Evolutionary conservation across 2,113 vertebrate genomes (phyloP), one percentile per base, ranked within the genome.

Genomic region (Cryptotis parvus): DNA sequence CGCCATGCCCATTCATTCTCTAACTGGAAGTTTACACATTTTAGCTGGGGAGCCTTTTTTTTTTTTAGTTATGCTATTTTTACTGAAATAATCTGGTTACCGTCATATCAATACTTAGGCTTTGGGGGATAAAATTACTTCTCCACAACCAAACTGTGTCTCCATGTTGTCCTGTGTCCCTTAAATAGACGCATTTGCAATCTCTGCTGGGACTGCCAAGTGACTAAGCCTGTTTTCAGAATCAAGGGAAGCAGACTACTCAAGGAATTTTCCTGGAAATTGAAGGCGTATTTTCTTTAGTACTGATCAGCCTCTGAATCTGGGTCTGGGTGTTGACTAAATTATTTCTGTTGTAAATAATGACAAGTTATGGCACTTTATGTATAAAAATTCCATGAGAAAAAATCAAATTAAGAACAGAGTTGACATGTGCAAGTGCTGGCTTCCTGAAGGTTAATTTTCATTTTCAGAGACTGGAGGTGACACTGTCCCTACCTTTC

Each of bases 371-470:
- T 6, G 39, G 16, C 41, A 41, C 86, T 43, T 33, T 66, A 35
- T 70, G 12, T 43, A 26, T 45, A 72, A 76, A 29, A 18, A 68
- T 74, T 18, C 83, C 29, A 49, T 43, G 14, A 70, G 77, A 70
- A 16, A n/a, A 75, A 43, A 91, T 39, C n/a, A 45, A 69, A 74
- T 74, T 41, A 79, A 35, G 55, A 78, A 45, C 4, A 39, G 37
- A n/a, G 37, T 72, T 77, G 45, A 37, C 45, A 26, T 55, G 35
- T 29, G 10, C 16, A 74, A 70, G 6, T 69, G 20, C 75, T 95
- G 37, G 49, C 22, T 93, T 69, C 35, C 78, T 76, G 4, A 87
- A 92, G 70, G 33, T 2, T 91, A 10, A 73, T 68, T 91, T 89
- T 91, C n/a, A 35, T 84, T 81, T 85, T 39, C 24, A 43, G 49